These are phyloP conservation scores for Terrapene triunguis DNA, from an alignment of 2,113 vertebrate species.

Conservation along the genomic window DNA sequence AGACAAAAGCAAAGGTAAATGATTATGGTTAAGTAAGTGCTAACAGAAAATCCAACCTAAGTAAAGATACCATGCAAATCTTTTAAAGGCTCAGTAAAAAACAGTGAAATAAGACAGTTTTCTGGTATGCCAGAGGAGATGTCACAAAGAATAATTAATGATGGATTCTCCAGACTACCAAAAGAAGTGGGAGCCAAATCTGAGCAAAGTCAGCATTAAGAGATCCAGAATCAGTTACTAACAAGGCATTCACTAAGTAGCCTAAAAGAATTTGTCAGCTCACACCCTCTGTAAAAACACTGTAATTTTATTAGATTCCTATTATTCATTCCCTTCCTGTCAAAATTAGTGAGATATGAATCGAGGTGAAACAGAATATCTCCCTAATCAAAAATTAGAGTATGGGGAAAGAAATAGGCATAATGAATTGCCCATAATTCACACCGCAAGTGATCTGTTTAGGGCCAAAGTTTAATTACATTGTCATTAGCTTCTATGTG, in stretches of 20 bases:
- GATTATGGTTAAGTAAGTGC: not conserved
- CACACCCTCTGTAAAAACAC: not conserved
- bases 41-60: constrained; percentile 1
- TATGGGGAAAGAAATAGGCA: not conserved
- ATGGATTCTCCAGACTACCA: not conserved
- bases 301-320: constrained; percentile 59
- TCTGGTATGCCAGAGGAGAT: not conserved
- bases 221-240: constrained; percentile 29
- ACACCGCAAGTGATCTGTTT: not conserved
- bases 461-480: not conserved
- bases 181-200: constrained; percentile 26
- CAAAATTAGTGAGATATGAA: constrained; percentile 48
- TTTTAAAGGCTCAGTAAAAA: not conserved
- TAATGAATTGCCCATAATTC: not conserved
- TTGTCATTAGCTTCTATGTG: not conserved
- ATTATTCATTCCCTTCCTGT: constrained; percentile 33
- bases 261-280: not conserved
- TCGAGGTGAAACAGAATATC: constrained; percentile 4
- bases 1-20: constrained; percentile 40
- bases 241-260: constrained; percentile 21
- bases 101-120: not conserved
- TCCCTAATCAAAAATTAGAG: constrained; percentile 38
- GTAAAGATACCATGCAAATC: not conserved
- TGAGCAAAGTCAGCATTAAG: constrained; percentile 17
- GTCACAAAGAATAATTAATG: constrained; percentile 9